Evolutionary conservation across 2,888 invertebrate genomes (phyloP).

Genomic region (Drosophila paranaensis): DNA sequence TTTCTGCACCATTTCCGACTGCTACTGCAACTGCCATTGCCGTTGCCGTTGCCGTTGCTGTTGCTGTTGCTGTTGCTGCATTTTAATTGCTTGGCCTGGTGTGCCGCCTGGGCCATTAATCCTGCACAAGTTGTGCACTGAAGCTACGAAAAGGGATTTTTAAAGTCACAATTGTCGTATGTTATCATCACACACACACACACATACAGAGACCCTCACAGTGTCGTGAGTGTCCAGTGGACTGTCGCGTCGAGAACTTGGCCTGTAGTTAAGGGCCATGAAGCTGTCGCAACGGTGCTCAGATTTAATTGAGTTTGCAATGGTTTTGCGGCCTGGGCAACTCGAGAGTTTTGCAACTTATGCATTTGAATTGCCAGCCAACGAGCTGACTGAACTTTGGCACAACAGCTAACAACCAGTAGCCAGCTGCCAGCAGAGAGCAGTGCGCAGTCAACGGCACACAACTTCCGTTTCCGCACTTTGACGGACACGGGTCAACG

Average conservation of each 20-base stretch:
- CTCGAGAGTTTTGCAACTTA: slow-evolving; percentile 53
- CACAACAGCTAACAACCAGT: slow-evolving; percentile 4
- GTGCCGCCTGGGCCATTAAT: slow-evolving; percentile 75
- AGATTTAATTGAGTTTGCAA: slow-evolving; percentile 80
- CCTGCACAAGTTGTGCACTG: slow-evolving; percentile 77
- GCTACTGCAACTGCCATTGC: slow-evolving; percentile 27
- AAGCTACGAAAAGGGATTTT: slow-evolving; percentile 75
- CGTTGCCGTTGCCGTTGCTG: slow-evolving; percentile 20
- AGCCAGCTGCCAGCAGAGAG: slow-evolving; percentile 3
- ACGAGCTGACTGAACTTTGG: slow-evolving; percentile 47
- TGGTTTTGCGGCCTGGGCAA: slow-evolving; percentile 68
- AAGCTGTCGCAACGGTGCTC: slow-evolving; percentile 68
- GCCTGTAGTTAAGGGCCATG: slow-evolving; percentile 60
- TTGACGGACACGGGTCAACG: slow-evolving; percentile 43
- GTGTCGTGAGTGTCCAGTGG: slow-evolving; percentile 17
- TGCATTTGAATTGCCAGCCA: slow-evolving; percentile 47
- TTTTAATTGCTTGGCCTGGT: slow-evolving; percentile 77
- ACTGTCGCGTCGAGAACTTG: slow-evolving; percentile 50
- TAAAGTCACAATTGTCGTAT: slow-evolving; percentile 79
- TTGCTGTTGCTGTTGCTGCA: slow-evolving; percentile 61
- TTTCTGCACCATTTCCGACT: slow-evolving; percentile 78
- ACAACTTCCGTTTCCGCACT: slow-evolving; percentile 43
- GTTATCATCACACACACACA: slow-evolving; percentile 64
- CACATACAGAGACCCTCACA: slow-evolving; percentile 9
- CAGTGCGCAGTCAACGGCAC: slow-evolving; percentile 16